Conservation (phyloP, 2,888 invertebrate genomes). For the Cosmopolites sordidus region DNA sequence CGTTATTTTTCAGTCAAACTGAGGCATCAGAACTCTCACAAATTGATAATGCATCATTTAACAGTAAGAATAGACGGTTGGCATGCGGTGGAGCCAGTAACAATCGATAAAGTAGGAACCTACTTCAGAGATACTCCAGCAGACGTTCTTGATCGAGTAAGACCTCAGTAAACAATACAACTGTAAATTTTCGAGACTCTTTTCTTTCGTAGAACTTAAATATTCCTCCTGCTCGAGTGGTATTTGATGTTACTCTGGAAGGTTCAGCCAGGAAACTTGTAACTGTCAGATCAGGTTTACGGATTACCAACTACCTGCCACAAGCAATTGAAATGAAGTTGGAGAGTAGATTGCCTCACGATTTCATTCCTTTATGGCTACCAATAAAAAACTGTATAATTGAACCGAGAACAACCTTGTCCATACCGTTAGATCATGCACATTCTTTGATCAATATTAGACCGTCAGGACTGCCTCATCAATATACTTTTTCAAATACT, state of each 20-base stretch:
- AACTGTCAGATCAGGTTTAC: slow-evolving; percentile 85
- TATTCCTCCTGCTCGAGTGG: slow-evolving; percentile 66
- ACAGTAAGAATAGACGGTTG: slow-evolving; percentile 87
- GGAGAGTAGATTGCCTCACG: slow-evolving; percentile 54
- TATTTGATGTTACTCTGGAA: slow-evolving; percentile 87
- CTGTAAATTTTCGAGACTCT: no score
- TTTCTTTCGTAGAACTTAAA: slow-evolving; percentile 33
- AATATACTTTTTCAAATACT: slow-evolving; percentile 56
- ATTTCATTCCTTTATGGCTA: slow-evolving; percentile 40
- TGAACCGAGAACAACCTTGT: slow-evolving; percentile 57
- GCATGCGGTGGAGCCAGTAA: slow-evolving; percentile 80
- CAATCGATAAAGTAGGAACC: slow-evolving; percentile 92
- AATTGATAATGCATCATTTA: slow-evolving; percentile 79
- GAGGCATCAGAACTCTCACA: slow-evolving; percentile 70
- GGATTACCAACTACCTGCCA: slow-evolving; percentile 71
- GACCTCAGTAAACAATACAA: background rate
- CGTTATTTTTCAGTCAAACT: slow-evolving; percentile 51
- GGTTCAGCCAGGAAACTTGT: slow-evolving; percentile 93
- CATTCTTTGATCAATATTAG: slow-evolving; percentile 71
- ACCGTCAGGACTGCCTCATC: slow-evolving; percentile 52
- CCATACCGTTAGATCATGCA: slow-evolving; percentile 74
- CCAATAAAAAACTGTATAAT: slow-evolving; percentile 47
- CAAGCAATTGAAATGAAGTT: slow-evolving; percentile 69
- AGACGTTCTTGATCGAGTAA: slow-evolving; percentile 34
- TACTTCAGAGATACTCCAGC: slow-evolving; percentile 74